Conservation (phyloP, 1,140 invertebrate species). For the Magallana ariakensis region DNA sequence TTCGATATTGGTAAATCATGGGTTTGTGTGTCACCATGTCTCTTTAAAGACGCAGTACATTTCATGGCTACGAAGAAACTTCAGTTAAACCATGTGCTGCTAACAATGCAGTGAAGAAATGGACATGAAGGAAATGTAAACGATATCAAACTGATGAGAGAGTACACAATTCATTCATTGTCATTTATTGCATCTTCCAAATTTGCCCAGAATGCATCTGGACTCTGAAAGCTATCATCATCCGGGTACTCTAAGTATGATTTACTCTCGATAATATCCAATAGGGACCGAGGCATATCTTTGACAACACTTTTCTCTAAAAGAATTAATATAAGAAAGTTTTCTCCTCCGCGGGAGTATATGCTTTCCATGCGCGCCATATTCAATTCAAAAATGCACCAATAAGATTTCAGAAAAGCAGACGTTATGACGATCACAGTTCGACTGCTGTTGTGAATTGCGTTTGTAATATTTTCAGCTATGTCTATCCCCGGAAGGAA, state of each 20-base stretch:
- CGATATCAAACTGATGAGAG: no score
- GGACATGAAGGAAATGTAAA: no score
- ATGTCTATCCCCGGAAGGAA: constrained; percentile 89
- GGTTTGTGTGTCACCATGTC: no score
- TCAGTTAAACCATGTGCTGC: no score
- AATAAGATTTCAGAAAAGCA: constrained; percentile 83
- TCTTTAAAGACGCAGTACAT: no score
- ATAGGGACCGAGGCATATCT: background rate
- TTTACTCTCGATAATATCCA: constrained; percentile 32
- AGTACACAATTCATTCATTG: background rate
- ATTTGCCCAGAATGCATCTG: constrained; percentile 29
- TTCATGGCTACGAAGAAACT: no score
- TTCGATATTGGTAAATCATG: no score
- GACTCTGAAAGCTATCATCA: background rate
- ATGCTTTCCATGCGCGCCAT: constrained; percentile 68
- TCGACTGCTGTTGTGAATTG: constrained; percentile 83
- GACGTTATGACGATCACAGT: constrained; percentile 84
- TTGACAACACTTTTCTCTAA: background rate
- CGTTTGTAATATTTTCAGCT: constrained; percentile 83
- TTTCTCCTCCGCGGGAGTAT: constrained; percentile 41
- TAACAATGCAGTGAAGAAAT: no score
- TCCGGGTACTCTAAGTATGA: constrained; percentile 44
- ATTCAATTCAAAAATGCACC: constrained; percentile 85
- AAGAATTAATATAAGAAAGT: constrained; percentile 30
- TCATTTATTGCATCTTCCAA: background rate